Base-by-base conservation (phyloP, 2,113 vertebrate species). In the Cephalopterus ornatus region DNA sequence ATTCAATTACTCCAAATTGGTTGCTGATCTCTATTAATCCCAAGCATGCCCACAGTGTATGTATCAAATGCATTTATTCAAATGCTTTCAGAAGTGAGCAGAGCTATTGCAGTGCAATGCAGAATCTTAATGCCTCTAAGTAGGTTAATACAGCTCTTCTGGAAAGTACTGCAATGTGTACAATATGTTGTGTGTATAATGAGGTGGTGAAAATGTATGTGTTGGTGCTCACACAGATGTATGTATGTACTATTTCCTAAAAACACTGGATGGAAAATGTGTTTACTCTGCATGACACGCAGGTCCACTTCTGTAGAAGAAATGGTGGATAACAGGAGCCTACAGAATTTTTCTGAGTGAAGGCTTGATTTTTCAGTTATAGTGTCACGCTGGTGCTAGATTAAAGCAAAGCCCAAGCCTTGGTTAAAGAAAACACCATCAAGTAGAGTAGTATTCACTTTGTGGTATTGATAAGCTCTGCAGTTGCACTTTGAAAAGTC, bases 371-470 rank as follows among this genome's bases (percentile, higher is more conserved):
- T 92, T 71, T 59, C n/a, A 74, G 33, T 53, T 67, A 17, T 0
- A 30, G 20, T 2, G 0, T 66, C 41, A 53, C 0, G 0, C 15
- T 37, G 20, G 19, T 78, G 47, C 50, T 72, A 47, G 21, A 59
- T 33, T 80, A 79, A 89, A 95, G 62, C 32, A 84, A 85, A 86
- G n/a, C 14, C 47, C 0, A 0, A 27, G 15, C 35, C 30, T 63
- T 13, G 2, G 47, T 67, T 92, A 24, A 58, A 83, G 71, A 49
- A 92, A 89, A 73, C 67, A 65, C 0, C 1, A 22, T 46, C 67
- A 44, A 35, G 35, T 77, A 47, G 70, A 21, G 14, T 9, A 39
- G 15, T 65, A 9, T 70, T 89, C 49, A 23, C 37, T 39, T 50
- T 62, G 52, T 39, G 17, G 7, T 67, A 26, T 20, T 52, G 87